Evolutionary conservation across 2,888 invertebrate genomes (phyloP).

Genomic region (Lycocerus yunnanus): DNA sequence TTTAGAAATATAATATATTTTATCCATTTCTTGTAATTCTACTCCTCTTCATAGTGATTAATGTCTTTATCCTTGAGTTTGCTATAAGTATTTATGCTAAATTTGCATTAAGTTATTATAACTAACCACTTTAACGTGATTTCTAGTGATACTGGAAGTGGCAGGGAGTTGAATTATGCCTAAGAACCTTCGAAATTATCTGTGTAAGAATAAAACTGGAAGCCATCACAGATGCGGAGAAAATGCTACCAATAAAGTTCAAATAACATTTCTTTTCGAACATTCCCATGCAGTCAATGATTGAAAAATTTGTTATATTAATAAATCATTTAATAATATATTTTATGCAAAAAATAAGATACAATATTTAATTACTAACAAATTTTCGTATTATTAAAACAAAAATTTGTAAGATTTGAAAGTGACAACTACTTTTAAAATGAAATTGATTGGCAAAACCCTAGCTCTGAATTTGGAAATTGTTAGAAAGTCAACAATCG

Average conservation of each 20-base stretch:
- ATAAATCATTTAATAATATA: too few relatives aligned
- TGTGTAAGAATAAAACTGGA: neutral
- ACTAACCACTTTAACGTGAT: neutral
- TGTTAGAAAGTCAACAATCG: too few relatives aligned
- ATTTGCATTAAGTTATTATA: neutral
- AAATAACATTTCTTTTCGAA: neutral
- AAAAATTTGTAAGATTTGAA: too few relatives aligned
- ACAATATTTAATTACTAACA: too few relatives aligned
- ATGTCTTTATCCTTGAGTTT: neutral
- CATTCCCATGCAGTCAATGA: neutral
- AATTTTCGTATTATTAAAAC: too few relatives aligned
- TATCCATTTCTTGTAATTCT: neutral
- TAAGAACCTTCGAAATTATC: neutral
- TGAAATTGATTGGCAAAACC: too few relatives aligned
- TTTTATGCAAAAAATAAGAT: too few relatives aligned
- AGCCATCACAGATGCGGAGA: neutral
- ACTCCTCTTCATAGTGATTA: neutral
- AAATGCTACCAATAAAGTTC: neutral
- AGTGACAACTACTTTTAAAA: too few relatives aligned
- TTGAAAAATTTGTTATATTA: too few relatives aligned
- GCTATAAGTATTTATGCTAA: neutral
- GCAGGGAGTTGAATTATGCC: neutral
- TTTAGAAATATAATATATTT: too few relatives aligned
- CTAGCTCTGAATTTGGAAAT: too few relatives aligned
- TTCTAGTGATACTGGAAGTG: neutral